Evolutionary conservation across 2,888 invertebrate species (phyloP).

Genomic region (Trissonchulus latispiculum): DNA sequence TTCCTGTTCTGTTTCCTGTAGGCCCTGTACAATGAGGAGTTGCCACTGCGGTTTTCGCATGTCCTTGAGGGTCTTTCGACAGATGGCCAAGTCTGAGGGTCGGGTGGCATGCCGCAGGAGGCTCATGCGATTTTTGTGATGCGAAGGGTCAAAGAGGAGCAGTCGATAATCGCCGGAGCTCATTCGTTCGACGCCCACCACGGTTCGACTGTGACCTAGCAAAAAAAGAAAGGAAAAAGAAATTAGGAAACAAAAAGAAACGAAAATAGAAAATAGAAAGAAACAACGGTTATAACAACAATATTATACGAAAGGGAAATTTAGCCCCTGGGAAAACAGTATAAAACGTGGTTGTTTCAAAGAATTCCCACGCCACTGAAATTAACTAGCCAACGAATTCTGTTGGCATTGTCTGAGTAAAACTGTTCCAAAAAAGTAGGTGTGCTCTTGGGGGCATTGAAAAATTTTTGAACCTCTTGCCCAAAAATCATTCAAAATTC

Average conservation of each 20-base stretch:
- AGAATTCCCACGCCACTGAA: too few relatives aligned
- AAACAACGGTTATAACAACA: not conserved
- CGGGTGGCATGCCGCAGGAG: constrained; percentile 54
- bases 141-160: constrained; percentile 73
- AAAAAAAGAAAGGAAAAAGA: not conserved
- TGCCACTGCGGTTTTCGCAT: constrained; percentile 77
- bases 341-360: too few relatives aligned
- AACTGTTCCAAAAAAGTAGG: too few relatives aligned
- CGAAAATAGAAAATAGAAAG: not conserved
- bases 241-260: not conserved
- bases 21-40: constrained; percentile 66
- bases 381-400: too few relatives aligned
- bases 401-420: too few relatives aligned
- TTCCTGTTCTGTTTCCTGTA: constrained; percentile 60
- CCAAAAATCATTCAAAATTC: too few relatives aligned
- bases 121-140: constrained; percentile 66
- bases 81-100: constrained; percentile 55
- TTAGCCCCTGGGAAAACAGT: too few relatives aligned
- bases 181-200: constrained; percentile 72
- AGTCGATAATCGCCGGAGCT: constrained; percentile 57
- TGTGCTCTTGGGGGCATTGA: too few relatives aligned
- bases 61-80: constrained; percentile 63
- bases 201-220: constrained; percentile 73
- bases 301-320: not conserved
- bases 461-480: too few relatives aligned